Evolutionary conservation across 2,888 invertebrate species (phyloP).

Genomic region (Dynastes grantii): DNA sequence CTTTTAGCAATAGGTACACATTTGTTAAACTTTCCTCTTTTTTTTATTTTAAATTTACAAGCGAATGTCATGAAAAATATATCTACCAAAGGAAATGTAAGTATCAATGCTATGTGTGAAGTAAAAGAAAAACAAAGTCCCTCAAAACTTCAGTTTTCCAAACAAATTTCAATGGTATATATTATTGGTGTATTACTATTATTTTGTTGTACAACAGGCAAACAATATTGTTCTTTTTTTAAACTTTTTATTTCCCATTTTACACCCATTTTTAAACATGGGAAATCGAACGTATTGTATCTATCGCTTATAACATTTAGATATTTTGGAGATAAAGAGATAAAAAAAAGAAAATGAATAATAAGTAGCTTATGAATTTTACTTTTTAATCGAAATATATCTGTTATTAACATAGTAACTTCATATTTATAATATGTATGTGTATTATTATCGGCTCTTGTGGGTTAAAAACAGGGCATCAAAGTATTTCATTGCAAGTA

Average conservation of each 20-base stretch:
- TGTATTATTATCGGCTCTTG: constrained; percentile 67
- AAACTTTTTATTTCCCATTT: constrained; percentile 29
- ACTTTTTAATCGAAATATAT: constrained; percentile 58
- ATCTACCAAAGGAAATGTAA: no score
- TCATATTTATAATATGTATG: constrained; percentile 61
- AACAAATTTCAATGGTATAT: constrained; percentile 27
- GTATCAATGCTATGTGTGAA: background rate
- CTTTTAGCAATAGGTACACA: no score
- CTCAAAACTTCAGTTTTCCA: background rate
- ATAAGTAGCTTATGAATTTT: constrained; percentile 52
- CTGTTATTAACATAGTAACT: constrained; percentile 64
- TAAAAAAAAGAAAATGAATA: constrained; percentile 46
- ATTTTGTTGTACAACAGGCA: constrained; percentile 32
- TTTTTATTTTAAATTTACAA: no score
- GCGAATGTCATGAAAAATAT: no score
- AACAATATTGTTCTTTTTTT: background rate
- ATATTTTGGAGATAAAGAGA: constrained; percentile 51
- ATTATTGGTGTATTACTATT: constrained; percentile 28
- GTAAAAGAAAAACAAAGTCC: background rate
- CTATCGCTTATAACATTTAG: constrained; percentile 53
- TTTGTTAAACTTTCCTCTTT: no score
- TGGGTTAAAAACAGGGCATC: constrained; percentile 67
- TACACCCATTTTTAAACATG: constrained; percentile 10
- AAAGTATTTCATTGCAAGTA: constrained; percentile 61
- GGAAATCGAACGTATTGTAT: constrained; percentile 45